phyloP scores from a whole-genome alignment of 1,140 invertebrate genomes.

The Nautilus pompilius region DNA sequence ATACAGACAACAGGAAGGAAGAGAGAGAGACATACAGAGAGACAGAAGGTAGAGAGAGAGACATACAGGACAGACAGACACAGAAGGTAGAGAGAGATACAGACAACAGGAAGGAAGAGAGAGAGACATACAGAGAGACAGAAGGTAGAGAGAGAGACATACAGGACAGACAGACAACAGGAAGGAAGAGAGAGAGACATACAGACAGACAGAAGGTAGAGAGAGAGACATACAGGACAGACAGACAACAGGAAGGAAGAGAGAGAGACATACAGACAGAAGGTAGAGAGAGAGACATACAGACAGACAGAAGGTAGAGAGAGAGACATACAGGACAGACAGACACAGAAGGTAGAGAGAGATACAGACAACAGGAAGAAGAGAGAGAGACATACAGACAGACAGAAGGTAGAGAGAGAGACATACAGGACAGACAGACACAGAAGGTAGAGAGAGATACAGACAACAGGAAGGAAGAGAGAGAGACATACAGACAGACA shows the following conservation, averaged over 20 bases:
- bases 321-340: not conserved
- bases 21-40: too few species aligned
- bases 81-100: too few species aligned
- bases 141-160: not conserved
- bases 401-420: not conserved
- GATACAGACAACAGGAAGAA: not conserved
- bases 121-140: conserved; percentile 1
- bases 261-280: conserved; percentile 2
- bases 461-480: conserved; percentile 1
- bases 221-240: too few species aligned
- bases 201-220: not conserved
- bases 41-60: too few species aligned
- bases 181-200: not conserved
- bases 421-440: not conserved
- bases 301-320: conserved; percentile 3
- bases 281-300: not conserved
- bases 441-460: not conserved
- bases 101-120: conserved; percentile 1
- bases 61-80: too few species aligned
- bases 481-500: conserved; percentile 5
- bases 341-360: conserved; percentile 6
- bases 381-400: not conserved
- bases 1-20: too few species aligned
- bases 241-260: too few species aligned
- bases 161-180: not conserved